Evolutionary conservation across 2,888 invertebrate species (phyloP), one percentile per base, ranked within the genome.

Genomic region (Liposcelis brunnea): DNA sequence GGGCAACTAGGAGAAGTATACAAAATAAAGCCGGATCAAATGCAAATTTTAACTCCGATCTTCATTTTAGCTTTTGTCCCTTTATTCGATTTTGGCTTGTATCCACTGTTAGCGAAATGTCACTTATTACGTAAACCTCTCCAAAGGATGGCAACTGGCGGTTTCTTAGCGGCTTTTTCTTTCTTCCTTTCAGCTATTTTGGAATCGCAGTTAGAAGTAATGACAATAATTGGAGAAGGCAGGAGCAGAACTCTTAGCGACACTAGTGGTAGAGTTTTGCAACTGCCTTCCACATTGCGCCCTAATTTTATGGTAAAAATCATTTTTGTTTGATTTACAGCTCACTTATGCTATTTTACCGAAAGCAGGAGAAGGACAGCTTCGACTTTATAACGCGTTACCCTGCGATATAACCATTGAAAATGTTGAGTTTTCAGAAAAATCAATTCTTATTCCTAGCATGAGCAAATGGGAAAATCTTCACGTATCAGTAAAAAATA

Each of bases 31-130:
- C 90, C 97, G 0, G 97, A 97, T 65, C 95, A 97, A 63, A 80
- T 97, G 78, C 91, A 91, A 70, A 83, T 91, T 48, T 63, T 91
- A 2, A 94, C 93, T 65, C 91, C 93, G 0, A 58, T 89, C 3
- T 66, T 91, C 31, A 86, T 93, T 54, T 65, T 94, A 15, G 43
- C 77, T 2, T 79, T 91, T 53, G 91, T 94, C 55, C 94, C 94
- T 1, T 56, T 86, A 0, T 87, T 84, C 57, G 80, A 85, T 61
- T 71, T 76, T 46, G 71, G 67, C 2, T 69, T 94, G 45, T 94
- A 94, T 61, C 93, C 93, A 0, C 58, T 77, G 0, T 61, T 91
- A 45, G 70, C 69, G 1, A 80, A 80, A 63, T 67, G 80, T 47
- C 71, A 68, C 45, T 56, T 85, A 1, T 62, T 84, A 18, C 71